phyloP scores from a whole-genome alignment of 2,113 vertebrate genomes.

The Parotia lawesii region DNA sequence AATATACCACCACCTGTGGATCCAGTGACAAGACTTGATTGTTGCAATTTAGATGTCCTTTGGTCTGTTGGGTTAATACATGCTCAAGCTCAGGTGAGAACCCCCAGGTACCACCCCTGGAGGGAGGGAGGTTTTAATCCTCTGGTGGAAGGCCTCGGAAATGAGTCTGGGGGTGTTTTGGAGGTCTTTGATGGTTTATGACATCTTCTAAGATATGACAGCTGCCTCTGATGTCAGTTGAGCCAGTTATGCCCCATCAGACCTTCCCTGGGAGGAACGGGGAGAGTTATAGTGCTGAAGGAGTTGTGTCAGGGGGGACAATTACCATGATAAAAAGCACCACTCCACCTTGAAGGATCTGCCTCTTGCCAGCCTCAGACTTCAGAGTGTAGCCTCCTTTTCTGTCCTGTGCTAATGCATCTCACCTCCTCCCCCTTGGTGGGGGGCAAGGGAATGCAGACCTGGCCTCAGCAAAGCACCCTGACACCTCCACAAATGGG shows the following conservation, averaged over 20 bases:
- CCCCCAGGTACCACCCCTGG: not conserved
- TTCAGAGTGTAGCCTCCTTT: not conserved
- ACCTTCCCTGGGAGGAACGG: fast-evolving
- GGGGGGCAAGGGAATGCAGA: too few species aligned
- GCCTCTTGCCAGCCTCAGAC: not conserved
- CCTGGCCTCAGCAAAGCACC: not conserved
- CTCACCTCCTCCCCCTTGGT: not conserved
- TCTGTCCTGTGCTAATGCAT: not conserved
- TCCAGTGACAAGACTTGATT: not conserved
- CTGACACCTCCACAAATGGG: not conserved
- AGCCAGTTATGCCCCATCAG: not conserved
- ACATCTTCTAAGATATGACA: not conserved
- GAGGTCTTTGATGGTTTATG: not conserved
- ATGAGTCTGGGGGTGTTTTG: fast-evolving
- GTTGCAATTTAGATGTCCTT: not conserved
- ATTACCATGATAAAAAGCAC: not conserved
- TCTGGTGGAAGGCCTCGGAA: not conserved
- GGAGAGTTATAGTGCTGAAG: not conserved
- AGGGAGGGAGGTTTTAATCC: not conserved
- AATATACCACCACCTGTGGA: not conserved
- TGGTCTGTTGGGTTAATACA: not conserved
- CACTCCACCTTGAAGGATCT: not conserved
- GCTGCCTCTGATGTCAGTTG: not conserved
- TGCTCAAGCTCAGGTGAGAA: not conserved
- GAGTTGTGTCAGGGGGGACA: not conserved